Conservation (phyloP, 2,113 vertebrate species). For the Eulacestoma nigropectus region DNA sequence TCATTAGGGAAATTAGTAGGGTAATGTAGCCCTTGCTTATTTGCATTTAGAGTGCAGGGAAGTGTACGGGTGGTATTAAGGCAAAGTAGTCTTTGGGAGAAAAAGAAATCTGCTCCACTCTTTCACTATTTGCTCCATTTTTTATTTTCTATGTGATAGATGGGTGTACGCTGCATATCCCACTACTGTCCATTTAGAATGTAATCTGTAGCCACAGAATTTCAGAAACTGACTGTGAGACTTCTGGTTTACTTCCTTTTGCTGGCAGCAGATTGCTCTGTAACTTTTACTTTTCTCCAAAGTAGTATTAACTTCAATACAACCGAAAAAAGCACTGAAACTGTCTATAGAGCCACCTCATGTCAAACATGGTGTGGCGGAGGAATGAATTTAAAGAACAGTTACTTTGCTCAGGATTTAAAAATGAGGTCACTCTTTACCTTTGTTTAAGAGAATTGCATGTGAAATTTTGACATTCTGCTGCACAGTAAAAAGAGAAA, state of each 20-base stretch:
- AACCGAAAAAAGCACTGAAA: not conserved
- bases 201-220: not conserved
- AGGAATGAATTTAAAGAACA: not conserved
- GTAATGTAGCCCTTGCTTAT: not conserved
- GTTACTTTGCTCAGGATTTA: not conserved
- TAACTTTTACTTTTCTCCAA: not conserved
- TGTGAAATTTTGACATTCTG: not conserved
- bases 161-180: not conserved
- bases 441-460: not conserved
- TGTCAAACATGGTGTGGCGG: fast-evolving
- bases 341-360: not conserved
- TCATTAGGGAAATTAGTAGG: not conserved
- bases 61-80: not conserved
- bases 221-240: not conserved
- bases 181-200: not conserved
- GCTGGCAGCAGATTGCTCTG: not conserved
- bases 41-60: not conserved
- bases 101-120: not conserved
- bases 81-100: not conserved
- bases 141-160: not conserved
- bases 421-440: not conserved
- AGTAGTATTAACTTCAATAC: not conserved
- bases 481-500: not conserved
- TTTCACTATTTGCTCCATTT: not conserved
- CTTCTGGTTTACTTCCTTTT: not conserved